These are phyloP conservation scores for Hesperia comma DNA, from an alignment of 2,888 invertebrate species.

Conservation along the genomic window DNA sequence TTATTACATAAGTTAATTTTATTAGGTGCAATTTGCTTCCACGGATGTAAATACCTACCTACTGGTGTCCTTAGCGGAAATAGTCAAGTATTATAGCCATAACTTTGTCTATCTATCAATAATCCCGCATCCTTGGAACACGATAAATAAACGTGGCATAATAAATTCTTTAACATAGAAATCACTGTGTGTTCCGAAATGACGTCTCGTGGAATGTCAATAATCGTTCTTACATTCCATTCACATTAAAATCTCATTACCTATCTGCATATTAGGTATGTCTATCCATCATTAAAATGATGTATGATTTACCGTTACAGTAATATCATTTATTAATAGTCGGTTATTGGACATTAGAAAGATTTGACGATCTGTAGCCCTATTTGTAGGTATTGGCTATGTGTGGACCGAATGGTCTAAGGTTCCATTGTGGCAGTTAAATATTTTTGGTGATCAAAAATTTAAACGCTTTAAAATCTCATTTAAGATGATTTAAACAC, in stretches of 20 bases:
- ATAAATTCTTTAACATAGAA: slow-evolving; percentile 21
- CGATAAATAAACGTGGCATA: not conserved
- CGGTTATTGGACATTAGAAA: not conserved
- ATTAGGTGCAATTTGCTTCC: no score
- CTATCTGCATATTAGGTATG: not conserved
- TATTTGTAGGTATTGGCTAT: no score
- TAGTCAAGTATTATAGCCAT: slow-evolving; percentile 17
- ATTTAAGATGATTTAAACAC: no score
- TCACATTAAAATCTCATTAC: slow-evolving; percentile 35
- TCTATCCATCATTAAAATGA: slow-evolving; percentile 26
- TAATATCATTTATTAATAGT: slow-evolving; percentile 29
- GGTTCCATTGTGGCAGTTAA: no score
- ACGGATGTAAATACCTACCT: no score
- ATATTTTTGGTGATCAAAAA: no score
- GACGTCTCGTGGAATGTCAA: slow-evolving; percentile 27
- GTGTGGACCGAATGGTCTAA: no score
- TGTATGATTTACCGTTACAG: slow-evolving; percentile 27
- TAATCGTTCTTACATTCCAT: slow-evolving; percentile 19
- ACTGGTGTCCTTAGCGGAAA: not conserved
- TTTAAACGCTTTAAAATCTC: no score
- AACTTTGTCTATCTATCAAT: no score
- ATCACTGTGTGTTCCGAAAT: slow-evolving; percentile 25
- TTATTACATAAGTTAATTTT: no score
- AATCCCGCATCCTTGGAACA: not conserved
- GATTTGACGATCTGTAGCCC: not conserved